phyloP scores from a whole-genome alignment of 37 sponge, comb jelly and placozoan species.

The Spongia lamella region DNA sequence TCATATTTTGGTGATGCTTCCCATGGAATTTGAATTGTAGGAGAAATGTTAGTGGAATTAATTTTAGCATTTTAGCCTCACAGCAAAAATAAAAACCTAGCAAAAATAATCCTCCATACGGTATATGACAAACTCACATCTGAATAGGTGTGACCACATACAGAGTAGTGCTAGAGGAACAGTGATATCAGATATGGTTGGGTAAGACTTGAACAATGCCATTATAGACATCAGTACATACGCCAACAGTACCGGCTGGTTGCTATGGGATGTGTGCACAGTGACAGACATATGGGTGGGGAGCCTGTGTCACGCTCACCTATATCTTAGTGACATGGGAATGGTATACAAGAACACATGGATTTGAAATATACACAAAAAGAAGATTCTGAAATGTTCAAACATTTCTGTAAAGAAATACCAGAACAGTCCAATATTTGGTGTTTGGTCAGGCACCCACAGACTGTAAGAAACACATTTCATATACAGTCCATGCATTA shows the following conservation, averaged over 20 bases:
- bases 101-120: too few species aligned
- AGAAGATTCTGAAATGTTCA: conserved; percentile 92
- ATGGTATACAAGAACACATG: conserved; percentile 78
- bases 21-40: too few species aligned
- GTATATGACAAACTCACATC: conserved; percentile 47
- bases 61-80: too few species aligned
- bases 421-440: conserved; percentile 97
- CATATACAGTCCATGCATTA: background rate
- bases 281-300: background rate
- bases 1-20: too few species aligned
- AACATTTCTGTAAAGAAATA: conserved; percentile 98
- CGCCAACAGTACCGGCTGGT: conserved; percentile 79
- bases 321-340: conserved; percentile 74
- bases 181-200: conserved; percentile 80
- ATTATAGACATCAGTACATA: conserved; percentile 69
- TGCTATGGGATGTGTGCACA: conserved; percentile 35
- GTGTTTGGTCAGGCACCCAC: conserved; percentile 83
- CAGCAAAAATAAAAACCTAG: too few species aligned
- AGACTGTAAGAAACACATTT: conserved; percentile 27
- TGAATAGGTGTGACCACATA: conserved; percentile 87
- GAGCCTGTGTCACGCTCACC: conserved; percentile 35
- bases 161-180: conserved; percentile 88
- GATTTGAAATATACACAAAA: conserved; percentile 95
- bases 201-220: conserved; percentile 96
- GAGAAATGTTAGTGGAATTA: too few species aligned